Evolutionary conservation across 2,113 vertebrate genomes (phyloP).

Genomic region (Callipepla squamata): DNA sequence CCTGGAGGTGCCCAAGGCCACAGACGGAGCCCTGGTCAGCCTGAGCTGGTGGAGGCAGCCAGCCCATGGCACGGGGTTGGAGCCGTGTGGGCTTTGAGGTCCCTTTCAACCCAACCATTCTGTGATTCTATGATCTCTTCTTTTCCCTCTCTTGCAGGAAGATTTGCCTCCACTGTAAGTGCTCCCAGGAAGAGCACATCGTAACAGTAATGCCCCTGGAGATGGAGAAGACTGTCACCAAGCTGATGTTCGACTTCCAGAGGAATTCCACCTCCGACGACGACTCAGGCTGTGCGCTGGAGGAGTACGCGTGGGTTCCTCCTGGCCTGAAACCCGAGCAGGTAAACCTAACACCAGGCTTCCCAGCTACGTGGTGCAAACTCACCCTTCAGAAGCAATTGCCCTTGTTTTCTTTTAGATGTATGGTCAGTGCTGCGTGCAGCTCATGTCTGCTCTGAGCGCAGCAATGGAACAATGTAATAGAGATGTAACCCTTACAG

Average conservation of each 20-base stretch:
- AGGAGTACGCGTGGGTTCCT: conserved; percentile 98
- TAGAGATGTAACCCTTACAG: not conserved
- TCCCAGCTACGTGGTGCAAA: not conserved
- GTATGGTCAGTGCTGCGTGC: fast-evolving
- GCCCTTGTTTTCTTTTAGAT: not conserved
- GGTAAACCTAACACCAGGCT: conserved; percentile 74
- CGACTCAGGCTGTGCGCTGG: conserved; percentile 95
- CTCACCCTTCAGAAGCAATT: not conserved
- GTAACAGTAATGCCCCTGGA: conserved; percentile 95
- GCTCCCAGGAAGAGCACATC: conserved; percentile 95
- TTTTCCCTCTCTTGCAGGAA: conserved; percentile 81
- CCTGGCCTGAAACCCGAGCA: conserved; percentile 97
- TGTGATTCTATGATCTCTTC: not conserved
- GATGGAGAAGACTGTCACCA: conserved; percentile 99
- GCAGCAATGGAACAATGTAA: not conserved
- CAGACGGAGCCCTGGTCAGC: no score
- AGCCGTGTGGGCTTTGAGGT: not conserved
- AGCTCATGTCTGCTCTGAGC: not conserved
- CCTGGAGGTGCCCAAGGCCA: not conserved
- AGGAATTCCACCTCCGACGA: conserved; percentile 97
- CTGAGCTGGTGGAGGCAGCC: not conserved
- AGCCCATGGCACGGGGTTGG: not conserved
- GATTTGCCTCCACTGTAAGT: conserved; percentile 99
- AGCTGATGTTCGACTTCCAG: conserved; percentile 99
- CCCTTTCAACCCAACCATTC: not conserved